A percentile compares a stretch with the other conserved stretches of the same genome.
Conservation (phyloP, 2,797 vertebrate species). For the Epinephelus malabaricus region DNA sequence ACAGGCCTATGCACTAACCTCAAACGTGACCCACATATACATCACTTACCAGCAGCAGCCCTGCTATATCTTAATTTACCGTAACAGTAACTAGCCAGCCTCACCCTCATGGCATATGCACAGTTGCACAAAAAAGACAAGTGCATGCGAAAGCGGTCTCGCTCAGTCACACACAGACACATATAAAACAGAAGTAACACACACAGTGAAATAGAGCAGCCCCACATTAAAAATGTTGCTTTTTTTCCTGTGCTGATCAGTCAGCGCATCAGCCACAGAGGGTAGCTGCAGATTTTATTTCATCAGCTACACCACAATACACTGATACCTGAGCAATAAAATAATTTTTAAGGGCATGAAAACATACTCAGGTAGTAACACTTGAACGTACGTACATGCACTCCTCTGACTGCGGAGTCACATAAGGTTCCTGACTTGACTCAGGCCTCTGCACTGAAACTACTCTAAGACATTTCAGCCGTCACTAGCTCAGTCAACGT, state of each 20-base stretch:
- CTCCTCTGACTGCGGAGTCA: slow-evolving; percentile 1
- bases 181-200: slow-evolving; percentile 33
- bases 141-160: slow-evolving; percentile 29
- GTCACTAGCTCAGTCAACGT: slow-evolving; percentile 36
- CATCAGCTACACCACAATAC: background rate
- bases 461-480: slow-evolving; percentile 42
- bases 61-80: slow-evolving; percentile 76
- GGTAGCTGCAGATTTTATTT: background rate
- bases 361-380: background rate
- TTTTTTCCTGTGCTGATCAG: background rate
- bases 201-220: background rate
- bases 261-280: background rate
- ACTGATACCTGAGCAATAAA: background rate
- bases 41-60: slow-evolving; percentile 85
- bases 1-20: slow-evolving; percentile 74
- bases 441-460: slow-evolving; percentile 61
- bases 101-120: slow-evolving; percentile 64
- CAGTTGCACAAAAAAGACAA: slow-evolving; percentile 31
- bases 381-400: background rate
- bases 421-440: slow-evolving; percentile 48
- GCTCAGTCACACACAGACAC: slow-evolving; percentile 41
- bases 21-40: slow-evolving; percentile 85
- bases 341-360: background rate
- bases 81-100: slow-evolving; percentile 78
- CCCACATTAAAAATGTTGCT: background rate